Conservation (phyloP, 2,113 vertebrate genomes). For the Panurus biarmicus region DNA sequence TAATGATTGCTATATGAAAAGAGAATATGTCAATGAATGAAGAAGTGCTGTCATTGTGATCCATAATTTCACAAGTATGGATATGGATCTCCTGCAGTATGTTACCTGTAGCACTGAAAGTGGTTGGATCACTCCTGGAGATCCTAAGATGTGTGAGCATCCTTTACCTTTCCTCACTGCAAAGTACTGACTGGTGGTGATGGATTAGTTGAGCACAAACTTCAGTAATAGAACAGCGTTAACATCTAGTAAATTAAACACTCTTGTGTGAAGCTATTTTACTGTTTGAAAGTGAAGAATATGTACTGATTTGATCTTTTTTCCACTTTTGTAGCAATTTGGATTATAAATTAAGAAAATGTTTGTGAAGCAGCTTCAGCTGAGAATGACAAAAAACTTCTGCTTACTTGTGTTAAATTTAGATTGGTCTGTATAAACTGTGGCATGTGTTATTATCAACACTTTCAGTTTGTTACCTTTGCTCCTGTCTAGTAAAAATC, state of each 20-base stretch:
- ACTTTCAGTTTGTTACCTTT: neutral
- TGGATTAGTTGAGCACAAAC: neutral
- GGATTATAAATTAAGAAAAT: neutral
- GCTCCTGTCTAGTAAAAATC: neutral
- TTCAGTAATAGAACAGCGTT: neutral
- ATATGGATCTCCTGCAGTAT: neutral
- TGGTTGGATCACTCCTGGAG: neutral
- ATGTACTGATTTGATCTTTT: neutral
- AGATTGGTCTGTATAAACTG: neutral
- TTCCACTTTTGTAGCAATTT: neutral
- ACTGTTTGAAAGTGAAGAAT: neutral
- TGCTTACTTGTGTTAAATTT: neutral
- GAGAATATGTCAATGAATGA: neutral
- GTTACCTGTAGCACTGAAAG: neutral
- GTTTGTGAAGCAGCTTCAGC: neutral
- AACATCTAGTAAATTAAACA: neutral
- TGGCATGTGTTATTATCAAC: neutral
- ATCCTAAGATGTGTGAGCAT: too few relatives aligned
- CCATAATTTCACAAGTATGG: neutral
- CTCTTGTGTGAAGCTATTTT: neutral
- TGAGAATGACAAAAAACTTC: neutral
- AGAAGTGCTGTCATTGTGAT: neutral
- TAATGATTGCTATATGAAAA: neutral
- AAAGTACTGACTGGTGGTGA: neutral
- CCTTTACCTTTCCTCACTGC: neutral